Evolutionary conservation across 1,140 invertebrate species (phyloP), one percentile per base, ranked within the genome.

Genomic region (Stratiolaelaps scimitus): DNA sequence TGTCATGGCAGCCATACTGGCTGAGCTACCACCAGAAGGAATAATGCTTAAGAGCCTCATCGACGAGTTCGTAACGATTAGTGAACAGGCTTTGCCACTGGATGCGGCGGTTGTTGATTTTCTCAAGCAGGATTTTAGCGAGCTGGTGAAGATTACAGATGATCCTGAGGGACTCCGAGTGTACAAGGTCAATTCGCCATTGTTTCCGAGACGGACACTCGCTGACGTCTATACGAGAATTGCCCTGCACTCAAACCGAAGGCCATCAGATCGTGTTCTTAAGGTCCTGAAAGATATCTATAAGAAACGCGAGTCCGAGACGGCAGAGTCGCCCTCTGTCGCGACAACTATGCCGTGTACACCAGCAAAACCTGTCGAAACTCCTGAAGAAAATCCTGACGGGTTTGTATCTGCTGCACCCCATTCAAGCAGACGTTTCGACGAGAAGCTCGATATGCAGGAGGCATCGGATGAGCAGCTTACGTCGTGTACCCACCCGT

Each of bases 241-340:
- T 2, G 53, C 53, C 2, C 34, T 60, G 15, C 53, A 60, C 26
- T 60, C 53, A 23, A 60, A 60, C 53, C 26, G 53, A 26, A 60
- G 34, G 34, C 53, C 53, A 15, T 60, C 53, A 13, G 53, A 60
- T 23, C 53, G 53, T 6, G 53, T 60, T 23, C 53, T 60, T 2
- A 60, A 60, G 23, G 53, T 60, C 1, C 20, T 60, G 15, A 60
- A 60, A 60, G 53, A 60, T 26, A 60, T 60, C 53, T 60, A 60
- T 26, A 26, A 34, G 53, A 60, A 60, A 34, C 15, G 53, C 15
- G 34, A 34, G 34, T 10, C 34, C 10, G 34, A 40, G 23, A 1
- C 53, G 23, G 20, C n/a, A 26, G 20, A 60, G 53, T 48, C 47
- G 47, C 34, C 34, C 34, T 10, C 4, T 40, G 34, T 40, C 5